These are phyloP conservation scores for Pissodes strobi DNA, from an alignment of 1,140 invertebrate species.

Conservation along the genomic window DNA sequence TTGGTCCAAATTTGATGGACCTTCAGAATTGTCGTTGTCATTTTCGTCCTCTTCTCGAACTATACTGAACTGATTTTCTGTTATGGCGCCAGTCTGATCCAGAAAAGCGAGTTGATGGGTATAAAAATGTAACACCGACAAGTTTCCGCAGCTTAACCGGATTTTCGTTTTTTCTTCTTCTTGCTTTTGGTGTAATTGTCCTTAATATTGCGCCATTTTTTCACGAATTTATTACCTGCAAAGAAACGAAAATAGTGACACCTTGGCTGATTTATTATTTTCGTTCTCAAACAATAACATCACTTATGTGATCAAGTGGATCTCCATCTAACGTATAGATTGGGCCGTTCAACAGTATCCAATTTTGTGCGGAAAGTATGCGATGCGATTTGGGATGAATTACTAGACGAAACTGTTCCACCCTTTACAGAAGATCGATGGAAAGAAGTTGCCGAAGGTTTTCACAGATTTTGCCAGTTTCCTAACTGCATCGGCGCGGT, in stretches of 20 bases:
- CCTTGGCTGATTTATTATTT: too few species aligned
- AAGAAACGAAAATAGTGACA: conserved; percentile 13
- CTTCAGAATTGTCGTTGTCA: too few species aligned
- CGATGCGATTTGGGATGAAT: not conserved
- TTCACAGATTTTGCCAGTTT: not conserved
- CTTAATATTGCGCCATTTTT: conserved; percentile 21
- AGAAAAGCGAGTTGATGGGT: conserved; percentile 17
- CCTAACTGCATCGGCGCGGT: not conserved
- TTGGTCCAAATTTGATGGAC: too few species aligned
- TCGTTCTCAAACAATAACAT: too few species aligned
- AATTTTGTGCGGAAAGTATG: not conserved
- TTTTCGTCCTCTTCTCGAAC: too few species aligned
- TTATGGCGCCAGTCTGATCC: not conserved
- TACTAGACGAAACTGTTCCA: not conserved
- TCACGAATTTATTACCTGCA: conserved; percentile 10
- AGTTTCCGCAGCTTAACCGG: conserved; percentile 18
- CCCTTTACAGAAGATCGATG: not conserved
- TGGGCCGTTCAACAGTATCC: not conserved
- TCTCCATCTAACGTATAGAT: not conserved
- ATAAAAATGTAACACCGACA: conserved; percentile 18
- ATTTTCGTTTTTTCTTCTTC: conserved; percentile 26
- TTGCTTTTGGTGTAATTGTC: conserved; percentile 13
- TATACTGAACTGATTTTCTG: conserved; percentile 9
- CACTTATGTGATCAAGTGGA: not conserved
- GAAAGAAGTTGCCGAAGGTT: not conserved